Evolutionary conservation across 2,113 vertebrate genomes (phyloP).

Genomic region (Muntiacus reevesi): DNA sequence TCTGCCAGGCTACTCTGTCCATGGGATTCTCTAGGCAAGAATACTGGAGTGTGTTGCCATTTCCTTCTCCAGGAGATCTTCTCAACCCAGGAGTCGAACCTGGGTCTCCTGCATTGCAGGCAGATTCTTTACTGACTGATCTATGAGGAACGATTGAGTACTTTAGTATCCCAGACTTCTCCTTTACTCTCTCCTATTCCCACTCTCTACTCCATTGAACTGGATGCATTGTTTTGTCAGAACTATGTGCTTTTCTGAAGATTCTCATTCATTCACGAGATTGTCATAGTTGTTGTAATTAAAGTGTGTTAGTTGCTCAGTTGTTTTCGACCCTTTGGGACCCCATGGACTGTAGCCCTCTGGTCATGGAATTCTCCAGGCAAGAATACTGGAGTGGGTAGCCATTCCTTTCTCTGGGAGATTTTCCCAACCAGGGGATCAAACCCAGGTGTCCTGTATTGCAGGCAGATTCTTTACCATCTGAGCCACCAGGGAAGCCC

Average conservation of each 20-base stretch:
- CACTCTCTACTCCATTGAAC: not conserved
- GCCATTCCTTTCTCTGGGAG: not conserved
- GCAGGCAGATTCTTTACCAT: not conserved
- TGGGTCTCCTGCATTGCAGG: not conserved
- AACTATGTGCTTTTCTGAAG: not conserved
- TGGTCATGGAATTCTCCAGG: not conserved
- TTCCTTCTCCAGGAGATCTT: not conserved
- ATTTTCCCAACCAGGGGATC: not conserved
- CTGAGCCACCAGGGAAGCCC: not conserved
- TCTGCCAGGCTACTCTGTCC: not conserved
- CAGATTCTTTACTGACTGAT: not conserved
- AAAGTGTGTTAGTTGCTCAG: not conserved
- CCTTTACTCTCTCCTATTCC: not conserved
- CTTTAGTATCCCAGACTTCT: not conserved
- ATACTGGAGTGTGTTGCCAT: not conserved
- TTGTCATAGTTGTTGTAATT: not conserved
- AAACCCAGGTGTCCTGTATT: not conserved
- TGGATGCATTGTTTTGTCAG: not conserved
- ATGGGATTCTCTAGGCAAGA: not conserved
- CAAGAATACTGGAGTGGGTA: not conserved
- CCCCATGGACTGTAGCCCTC: not conserved
- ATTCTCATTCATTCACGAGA: not conserved
- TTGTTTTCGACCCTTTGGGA: not conserved
- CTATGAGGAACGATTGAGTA: not conserved
- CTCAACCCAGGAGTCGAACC: not conserved